Evolutionary conservation across 2,113 vertebrate genomes (phyloP), one percentile per base, ranked within the genome.

Genomic region (Hippocampus zosterae): DNA sequence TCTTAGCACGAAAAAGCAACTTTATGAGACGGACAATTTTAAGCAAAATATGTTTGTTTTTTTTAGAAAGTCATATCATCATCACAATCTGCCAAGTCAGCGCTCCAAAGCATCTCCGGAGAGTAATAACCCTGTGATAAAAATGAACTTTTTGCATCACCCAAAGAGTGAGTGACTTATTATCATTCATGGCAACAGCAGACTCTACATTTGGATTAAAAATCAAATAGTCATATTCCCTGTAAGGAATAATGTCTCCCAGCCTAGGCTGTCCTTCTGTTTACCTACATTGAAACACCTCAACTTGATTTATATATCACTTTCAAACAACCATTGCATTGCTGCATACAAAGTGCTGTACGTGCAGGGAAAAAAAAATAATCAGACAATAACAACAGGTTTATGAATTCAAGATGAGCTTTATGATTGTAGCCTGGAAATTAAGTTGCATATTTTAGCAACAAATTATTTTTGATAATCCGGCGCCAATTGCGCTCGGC

Each of bases 331-430:
- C 33, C 33, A 37, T 37, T 37, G 33, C 33, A 37, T 37, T 6
- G 33, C 33, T 37, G 33, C 33, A 37, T 37, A 37, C 33, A 37
- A 37, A 37, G 33, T 37, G 33, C 33, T 37, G 33, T 5, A 37
- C 33, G 5, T 37, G 33, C 5, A 37, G 33, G 33, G n/a, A n/a
- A n/a, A 33, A 37, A 37, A 37, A 37, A 37, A 6, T 5, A 37
- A 37, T 6, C 33, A 37, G 0, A 37, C 33, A 37, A 37, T 37
- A 68, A 6, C 40, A 46, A 63, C 55, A 73, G 60, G 25, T 77
- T 80, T 71, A 57, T 71, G 52, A 73, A 60, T 60, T 60, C 27
- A 60, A 18, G 5, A 33, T 6, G 33, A 18, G 27, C 5, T 60
- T 60, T 33, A 33, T 33, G 57, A 16, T 33, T 16, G 11, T 25